A percentile compares a stretch with the other conserved stretches of the same genome.
phyloP scores from a whole-genome alignment of 2,113 vertebrate genomes.

The Lycaon pictus region DNA sequence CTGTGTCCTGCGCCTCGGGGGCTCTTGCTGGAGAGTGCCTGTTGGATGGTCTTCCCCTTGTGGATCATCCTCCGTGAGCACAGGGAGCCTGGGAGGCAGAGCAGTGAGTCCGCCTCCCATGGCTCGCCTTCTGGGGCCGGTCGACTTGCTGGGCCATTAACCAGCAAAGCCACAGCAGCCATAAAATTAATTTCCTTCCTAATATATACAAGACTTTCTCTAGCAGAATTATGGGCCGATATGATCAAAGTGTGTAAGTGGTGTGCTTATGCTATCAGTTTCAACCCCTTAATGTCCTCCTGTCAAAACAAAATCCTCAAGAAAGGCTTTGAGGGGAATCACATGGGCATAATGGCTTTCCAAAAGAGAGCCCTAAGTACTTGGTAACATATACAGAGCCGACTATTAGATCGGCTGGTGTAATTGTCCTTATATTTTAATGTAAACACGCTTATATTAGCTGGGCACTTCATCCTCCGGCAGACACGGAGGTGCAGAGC shows the following conservation, averaged over 20 bases:
- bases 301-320: conserved; percentile 93
- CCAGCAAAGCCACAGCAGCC: conserved; percentile 82
- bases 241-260: conserved; percentile 93
- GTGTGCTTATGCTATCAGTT: conserved; percentile 92
- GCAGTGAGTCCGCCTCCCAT: neutral
- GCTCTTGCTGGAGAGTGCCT: neutral
- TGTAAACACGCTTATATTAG: conserved; percentile 89
- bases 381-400: conserved; percentile 91
- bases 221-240: conserved; percentile 88
- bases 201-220: conserved; percentile 93
- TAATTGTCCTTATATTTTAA: conserved; percentile 90
- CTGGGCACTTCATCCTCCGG: conserved; percentile 82
- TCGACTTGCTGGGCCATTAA: conserved; percentile 79
- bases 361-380: conserved; percentile 88
- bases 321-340: conserved; percentile 92
- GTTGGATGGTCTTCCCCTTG: accelerated
- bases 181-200: conserved; percentile 93
- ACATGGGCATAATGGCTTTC: conserved; percentile 90
- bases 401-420: conserved; percentile 89
- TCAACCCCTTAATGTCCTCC: conserved; percentile 92
- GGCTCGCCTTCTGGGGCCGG: conserved; percentile 44
- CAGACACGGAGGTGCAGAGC: conserved; percentile 40
- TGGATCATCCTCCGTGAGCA: neutral
- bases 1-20: neutral
- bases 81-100: neutral